Base-by-base conservation (phyloP, 2,113 vertebrate genomes). In the Spermophilus dauricus region DNA sequence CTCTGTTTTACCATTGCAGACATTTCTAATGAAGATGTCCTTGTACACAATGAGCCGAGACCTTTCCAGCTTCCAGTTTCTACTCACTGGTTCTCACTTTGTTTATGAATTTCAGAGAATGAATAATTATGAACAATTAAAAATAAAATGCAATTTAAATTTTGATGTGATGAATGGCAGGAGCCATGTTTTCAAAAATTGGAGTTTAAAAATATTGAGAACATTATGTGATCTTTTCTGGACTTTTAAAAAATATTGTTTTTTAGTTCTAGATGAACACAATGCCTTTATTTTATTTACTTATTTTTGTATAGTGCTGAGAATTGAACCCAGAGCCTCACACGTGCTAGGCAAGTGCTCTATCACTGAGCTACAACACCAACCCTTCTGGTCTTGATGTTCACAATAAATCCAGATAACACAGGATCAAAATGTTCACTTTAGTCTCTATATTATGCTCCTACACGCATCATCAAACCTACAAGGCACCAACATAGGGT, bases 41-140 rank as follows among this genome's bases (percentile, higher is more conserved):
- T 65, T 81, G 28, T n/a, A 4, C 28, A 61, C 34, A 34, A 2
- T 28, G 82, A 72, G 32, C 26, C 70, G 48, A 34, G 61, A 61
- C 5, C 63, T 37, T 75, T 63, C 12, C 48, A 13, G 0, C 34
- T 28, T 67, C 37, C 18, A 39, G 51, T 70, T 83, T n/a, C 26
- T 91, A 14, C n/a, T 45, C 56, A 8, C 42, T 51, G 45, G 39
- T 28, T 88, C 56, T 82, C n/a, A 58, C 69, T 39, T 65, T 78
- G 63, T 58, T 86, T 88, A 90, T 51, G 45, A 72, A 70, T n/a
- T 85, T 76, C 11, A 58, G 78, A 93, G 11, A 95, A 91, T 91
- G 63, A 80, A 72, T 76, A 75, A 26, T 51, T 51, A 45, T 56
- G 45, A 56, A 51, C 77, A 86, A 77, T 34, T 39, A 56, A 86